Percentiles rank a stretch among this genome's conserved stretches.
phyloP scores from a whole-genome alignment of 2,888 invertebrate species.

The Liodrosophila aerea region DNA sequence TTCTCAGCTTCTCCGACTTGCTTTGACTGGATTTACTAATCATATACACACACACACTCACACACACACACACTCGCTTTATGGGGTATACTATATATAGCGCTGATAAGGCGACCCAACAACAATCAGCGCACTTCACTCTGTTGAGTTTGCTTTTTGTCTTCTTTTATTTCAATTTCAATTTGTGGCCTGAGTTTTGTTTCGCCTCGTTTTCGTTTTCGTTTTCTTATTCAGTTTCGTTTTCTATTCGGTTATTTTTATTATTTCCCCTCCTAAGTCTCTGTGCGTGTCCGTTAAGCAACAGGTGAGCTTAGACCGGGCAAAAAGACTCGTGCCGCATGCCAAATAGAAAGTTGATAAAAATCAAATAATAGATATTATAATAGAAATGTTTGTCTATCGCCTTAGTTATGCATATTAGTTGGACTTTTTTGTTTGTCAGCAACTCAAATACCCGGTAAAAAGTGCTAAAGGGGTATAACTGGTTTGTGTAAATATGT shows the following conservation, averaged over 20 bases:
- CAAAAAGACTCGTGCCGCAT: neutral
- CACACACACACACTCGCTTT: no score
- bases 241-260: neutral
- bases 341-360: conserved; percentile 65
- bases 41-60: no score
- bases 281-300: conserved; percentile 26
- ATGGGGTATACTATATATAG: neutral
- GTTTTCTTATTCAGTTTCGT: neutral
- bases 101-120: conserved; percentile 34
- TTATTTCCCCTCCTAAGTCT: conserved; percentile 6
- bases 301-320: conserved; percentile 48
- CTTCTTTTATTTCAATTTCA: conserved; percentile 8
- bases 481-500: no score
- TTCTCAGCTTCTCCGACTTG: conserved; percentile 8
- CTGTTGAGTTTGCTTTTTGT: conserved; percentile 12
- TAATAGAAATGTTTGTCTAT: conserved; percentile 16
- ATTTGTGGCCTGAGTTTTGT: conserved; percentile 1
- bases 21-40: conserved; percentile 31
- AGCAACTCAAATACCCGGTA: neutral
- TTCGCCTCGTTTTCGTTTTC: conserved; percentile 13
- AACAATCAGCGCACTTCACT: conserved; percentile 46
- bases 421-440: neutral
- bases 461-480: no score
- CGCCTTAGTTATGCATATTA: neutral
- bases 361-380: neutral